A percentile compares a stretch with the other conserved stretches of the same genome.
Conservation (phyloP, 2,888 invertebrate genomes). For the Agrochola litura region DNA sequence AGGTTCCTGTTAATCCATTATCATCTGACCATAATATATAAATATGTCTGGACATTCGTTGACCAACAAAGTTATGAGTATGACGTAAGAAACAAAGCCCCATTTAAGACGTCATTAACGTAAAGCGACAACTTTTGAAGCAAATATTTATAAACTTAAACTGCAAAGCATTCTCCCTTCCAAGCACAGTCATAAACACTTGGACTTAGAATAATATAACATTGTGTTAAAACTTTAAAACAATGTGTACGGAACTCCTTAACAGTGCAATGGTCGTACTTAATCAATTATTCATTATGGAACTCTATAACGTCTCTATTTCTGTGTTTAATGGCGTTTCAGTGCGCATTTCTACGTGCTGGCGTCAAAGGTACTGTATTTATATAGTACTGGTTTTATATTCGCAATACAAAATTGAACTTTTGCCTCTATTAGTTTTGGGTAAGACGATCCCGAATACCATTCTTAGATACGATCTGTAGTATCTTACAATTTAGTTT, state of each 20-base stretch:
- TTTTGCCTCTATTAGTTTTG: not conserved
- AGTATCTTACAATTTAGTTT: not conserved
- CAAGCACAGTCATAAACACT: constrained; percentile 32
- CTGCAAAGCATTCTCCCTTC: constrained; percentile 27
- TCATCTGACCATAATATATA: not conserved
- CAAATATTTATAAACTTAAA: constrained; percentile 62
- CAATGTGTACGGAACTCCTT: constrained; percentile 49
- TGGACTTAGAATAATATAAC: constrained; percentile 37
- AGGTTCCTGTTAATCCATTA: not conserved
- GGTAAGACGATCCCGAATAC: not conserved
- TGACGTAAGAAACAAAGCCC: constrained; percentile 13
- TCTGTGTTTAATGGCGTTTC: constrained; percentile 44
- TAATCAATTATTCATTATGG: constrained; percentile 63
- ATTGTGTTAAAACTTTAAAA: constrained; percentile 44
- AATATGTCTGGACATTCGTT: constrained; percentile 3
- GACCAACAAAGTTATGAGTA: constrained; percentile 24
- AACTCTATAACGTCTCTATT: constrained; percentile 56
- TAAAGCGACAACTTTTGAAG: constrained; percentile 48
- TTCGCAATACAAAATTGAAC: not conserved
- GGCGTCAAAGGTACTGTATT: constrained; percentile 21
- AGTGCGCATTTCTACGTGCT: constrained; percentile 10
- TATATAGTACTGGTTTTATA: not conserved
- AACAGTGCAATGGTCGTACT: constrained; percentile 27
- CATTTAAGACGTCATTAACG: constrained; percentile 37
- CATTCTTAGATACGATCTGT: not conserved